Evolutionary conservation across 2,888 invertebrate genomes (phyloP), one percentile per base, ranked within the genome.

Genomic region (Eucera pruinosa): DNA sequence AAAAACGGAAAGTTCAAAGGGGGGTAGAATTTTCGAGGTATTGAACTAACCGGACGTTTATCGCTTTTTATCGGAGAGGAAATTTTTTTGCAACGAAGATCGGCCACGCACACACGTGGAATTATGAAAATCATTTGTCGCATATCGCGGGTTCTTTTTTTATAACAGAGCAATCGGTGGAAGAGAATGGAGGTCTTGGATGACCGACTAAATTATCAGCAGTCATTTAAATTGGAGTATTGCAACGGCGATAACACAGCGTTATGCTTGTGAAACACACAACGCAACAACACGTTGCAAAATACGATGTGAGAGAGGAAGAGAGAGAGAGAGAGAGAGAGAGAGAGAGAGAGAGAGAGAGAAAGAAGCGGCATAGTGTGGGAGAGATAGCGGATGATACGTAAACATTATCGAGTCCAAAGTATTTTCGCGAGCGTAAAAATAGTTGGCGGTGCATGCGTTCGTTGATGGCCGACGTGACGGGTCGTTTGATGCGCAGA

Each of bases 121-220:
- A 30, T 41, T 39, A 45, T 36, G 50, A 41, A 54, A 61, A 67
- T 67, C 67, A 18, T 25, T 30, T 20, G 30, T 7, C 3, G 18
- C 15, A 5, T 52, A 45, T 69, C 69, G 52, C 15, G n/a, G 41
- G 41, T 48, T 67, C 36, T 39, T 9, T n/a, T 30, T 15, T 25
- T 23, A 15, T 18, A n/a, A 18, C 15, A 41, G 20, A 2, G 25
- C 2, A 4, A 58, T n/a, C n/a, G 5, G 36, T 20, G 54, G 33
- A 20, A 33, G 18, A 18, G n/a, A n/a, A 18, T 4, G n/a, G 43
- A n/a, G 3, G 41, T 41, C 27, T 23, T 27, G 52, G 70, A 55
- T 60, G 71, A 72, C 73, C 74, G 73, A 74, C 64, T 52, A 43
- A 73, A 73, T 74, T 57, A 73, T 73, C 74, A 43, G 43, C 57